These are phyloP conservation scores for Chloroclystis v-ata DNA, from an alignment of 2,888 invertebrate species.

Conservation along the genomic window DNA sequence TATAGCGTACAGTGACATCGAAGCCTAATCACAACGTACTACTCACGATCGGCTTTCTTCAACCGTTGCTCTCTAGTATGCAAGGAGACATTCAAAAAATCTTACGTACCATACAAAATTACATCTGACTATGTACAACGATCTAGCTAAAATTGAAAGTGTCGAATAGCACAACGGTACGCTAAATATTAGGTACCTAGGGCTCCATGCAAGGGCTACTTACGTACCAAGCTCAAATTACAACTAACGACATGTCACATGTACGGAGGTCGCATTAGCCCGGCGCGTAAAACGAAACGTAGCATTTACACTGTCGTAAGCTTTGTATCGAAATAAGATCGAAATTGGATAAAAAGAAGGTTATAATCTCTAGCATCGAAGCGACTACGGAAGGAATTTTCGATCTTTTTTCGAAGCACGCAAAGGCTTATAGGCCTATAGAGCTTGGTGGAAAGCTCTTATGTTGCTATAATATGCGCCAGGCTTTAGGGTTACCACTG, in stretches of 20 bases:
- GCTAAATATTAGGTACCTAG: constrained; percentile 61
- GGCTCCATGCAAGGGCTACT: constrained; percentile 65
- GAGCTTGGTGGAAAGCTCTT: too few relatives aligned
- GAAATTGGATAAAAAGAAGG: too few relatives aligned
- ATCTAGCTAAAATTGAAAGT: constrained; percentile 64
- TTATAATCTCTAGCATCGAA: too few relatives aligned
- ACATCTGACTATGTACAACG: constrained; percentile 70
- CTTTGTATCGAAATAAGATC: too few relatives aligned
- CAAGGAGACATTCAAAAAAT: constrained; percentile 72
- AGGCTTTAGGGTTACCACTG: not conserved
- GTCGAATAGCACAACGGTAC: constrained; percentile 54
- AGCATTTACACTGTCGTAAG: not conserved
- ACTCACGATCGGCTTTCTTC: constrained; percentile 70
- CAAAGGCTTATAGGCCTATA: too few relatives aligned
- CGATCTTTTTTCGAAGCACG: too few relatives aligned
- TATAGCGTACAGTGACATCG: constrained; percentile 71
- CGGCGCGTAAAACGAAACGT: not conserved
- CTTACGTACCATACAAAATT: constrained; percentile 75
- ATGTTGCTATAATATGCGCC: too few relatives aligned
- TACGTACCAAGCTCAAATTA: constrained; percentile 58
- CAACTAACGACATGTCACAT: constrained; percentile 35
- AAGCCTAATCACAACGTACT: constrained; percentile 75
- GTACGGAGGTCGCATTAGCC: constrained; percentile 14
- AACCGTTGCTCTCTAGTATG: constrained; percentile 68
- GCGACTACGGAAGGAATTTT: too few relatives aligned